Evolutionary conservation across 2,888 invertebrate species (phyloP).

Genomic region (Fissipunctia ypsillon): DNA sequence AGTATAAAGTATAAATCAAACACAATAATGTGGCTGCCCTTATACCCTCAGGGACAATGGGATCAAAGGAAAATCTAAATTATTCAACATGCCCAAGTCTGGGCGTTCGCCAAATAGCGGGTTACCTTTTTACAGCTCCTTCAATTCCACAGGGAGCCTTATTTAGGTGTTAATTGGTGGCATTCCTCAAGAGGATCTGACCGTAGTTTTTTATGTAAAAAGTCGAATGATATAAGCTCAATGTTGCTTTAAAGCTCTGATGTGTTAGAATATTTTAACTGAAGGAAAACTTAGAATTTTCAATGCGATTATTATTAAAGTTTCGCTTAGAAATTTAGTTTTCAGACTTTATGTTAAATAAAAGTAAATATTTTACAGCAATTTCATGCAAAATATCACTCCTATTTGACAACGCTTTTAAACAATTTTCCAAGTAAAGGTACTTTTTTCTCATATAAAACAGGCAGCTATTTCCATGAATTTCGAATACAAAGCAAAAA

Average conservation of each 20-base stretch:
- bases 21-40: slow-evolving; percentile 69
- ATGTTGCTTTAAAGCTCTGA: slow-evolving; percentile 14
- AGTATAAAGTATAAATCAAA: slow-evolving; percentile 69
- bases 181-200: slow-evolving; percentile 65
- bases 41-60: slow-evolving; percentile 69
- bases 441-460: slow-evolving; percentile 18
- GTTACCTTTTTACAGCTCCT: slow-evolving; percentile 73
- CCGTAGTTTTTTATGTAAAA: slow-evolving; percentile 54
- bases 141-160: slow-evolving; percentile 66
- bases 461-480: slow-evolving; percentile 15
- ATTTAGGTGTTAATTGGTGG: slow-evolving; percentile 74
- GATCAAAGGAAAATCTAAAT: slow-evolving; percentile 76
- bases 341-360: neutral
- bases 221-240: slow-evolving; percentile 34
- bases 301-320: neutral
- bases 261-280: neutral
- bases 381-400: slow-evolving; percentile 1
- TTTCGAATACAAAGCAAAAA: slow-evolving; percentile 20
- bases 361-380: neutral
- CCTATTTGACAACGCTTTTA: neutral
- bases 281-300: neutral
- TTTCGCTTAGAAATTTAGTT: neutral
- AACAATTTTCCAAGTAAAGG: neutral
- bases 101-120: slow-evolving; percentile 70
- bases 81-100: slow-evolving; percentile 72